Percentiles rank a stretch among this genome's conserved stretches.
These are phyloP conservation scores for Zaprionus camerounensis DNA, from an alignment of 1,140 invertebrate species.

Conservation along the genomic window DNA sequence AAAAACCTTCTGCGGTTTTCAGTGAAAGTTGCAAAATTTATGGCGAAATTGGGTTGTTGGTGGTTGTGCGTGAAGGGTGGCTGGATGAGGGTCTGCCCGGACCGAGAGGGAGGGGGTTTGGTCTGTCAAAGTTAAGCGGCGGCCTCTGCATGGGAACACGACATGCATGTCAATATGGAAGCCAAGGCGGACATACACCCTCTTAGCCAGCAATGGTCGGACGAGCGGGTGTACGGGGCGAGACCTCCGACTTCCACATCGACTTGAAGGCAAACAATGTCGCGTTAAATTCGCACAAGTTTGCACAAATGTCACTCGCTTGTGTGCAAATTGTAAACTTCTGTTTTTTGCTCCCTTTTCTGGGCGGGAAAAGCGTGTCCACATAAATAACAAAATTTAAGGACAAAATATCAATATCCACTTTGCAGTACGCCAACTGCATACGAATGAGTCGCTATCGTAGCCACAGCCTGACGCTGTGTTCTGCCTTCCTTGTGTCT, in stretches of 20 bases:
- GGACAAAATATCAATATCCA: constrained; percentile 83
- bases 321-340: constrained; percentile 73
- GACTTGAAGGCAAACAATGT: constrained; percentile 54
- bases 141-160: constrained; percentile 76
- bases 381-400: constrained; percentile 83
- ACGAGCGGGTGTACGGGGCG: constrained; percentile 10
- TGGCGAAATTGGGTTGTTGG: constrained; percentile 47
- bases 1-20: constrained; percentile 42
- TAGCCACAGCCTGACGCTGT: constrained; percentile 45
- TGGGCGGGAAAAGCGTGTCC: constrained; percentile 38
- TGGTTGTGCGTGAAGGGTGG: neutral
- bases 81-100: constrained; percentile 26
- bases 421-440: constrained; percentile 73
- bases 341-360: constrained; percentile 36
- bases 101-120: constrained; percentile 10
- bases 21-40: constrained; percentile 66
- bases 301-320: constrained; percentile 51
- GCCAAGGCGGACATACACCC: constrained; percentile 39
- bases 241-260: constrained; percentile 18
- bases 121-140: constrained; percentile 76
- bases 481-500: neutral
- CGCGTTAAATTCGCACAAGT: constrained; percentile 79
- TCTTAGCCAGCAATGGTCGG: neutral
- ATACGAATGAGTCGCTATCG: constrained; percentile 66
- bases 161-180: constrained; percentile 74